phyloP scores from a whole-genome alignment of 2,888 invertebrate species.

The Plagodis dolabraria region DNA sequence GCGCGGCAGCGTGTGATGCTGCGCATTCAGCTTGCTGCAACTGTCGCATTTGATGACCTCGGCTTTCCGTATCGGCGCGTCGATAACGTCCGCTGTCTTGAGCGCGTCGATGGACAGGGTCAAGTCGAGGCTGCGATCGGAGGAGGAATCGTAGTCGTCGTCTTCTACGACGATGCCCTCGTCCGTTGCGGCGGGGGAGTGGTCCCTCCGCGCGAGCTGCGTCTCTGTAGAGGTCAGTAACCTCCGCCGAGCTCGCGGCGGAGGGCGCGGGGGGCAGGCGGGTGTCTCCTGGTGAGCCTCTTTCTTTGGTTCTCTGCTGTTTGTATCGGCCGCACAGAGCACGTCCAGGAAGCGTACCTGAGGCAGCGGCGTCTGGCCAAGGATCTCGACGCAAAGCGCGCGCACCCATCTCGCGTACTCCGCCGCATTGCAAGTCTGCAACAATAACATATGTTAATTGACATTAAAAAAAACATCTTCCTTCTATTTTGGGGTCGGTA shows the following conservation, averaged over 20 bases:
- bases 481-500: too few relatives aligned
- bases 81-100: constrained; percentile 72
- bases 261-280: constrained; percentile 70
- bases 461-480: too few relatives aligned
- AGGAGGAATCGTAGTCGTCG: constrained; percentile 84
- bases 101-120: constrained; percentile 80
- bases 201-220: constrained; percentile 71
- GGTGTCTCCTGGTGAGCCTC: constrained; percentile 64
- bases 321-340: constrained; percentile 84
- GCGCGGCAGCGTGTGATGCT: constrained; percentile 77
- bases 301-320: constrained; percentile 71
- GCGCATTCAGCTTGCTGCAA: constrained; percentile 73
- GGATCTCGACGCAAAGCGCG: constrained; percentile 89
- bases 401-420: constrained; percentile 91
- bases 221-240: constrained; percentile 73
- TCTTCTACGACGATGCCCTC: constrained; percentile 83
- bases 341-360: constrained; percentile 90
- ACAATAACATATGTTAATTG: constrained; percentile 54
- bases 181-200: constrained; percentile 79
- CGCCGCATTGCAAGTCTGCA: constrained; percentile 88
- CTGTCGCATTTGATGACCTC: constrained; percentile 78
- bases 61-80: constrained; percentile 72
- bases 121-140: constrained; percentile 83
- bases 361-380: constrained; percentile 90
- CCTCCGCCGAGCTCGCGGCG: constrained; percentile 76